phyloP scores from a whole-genome alignment of 1,140 invertebrate species.

The Papilio xuthus region DNA sequence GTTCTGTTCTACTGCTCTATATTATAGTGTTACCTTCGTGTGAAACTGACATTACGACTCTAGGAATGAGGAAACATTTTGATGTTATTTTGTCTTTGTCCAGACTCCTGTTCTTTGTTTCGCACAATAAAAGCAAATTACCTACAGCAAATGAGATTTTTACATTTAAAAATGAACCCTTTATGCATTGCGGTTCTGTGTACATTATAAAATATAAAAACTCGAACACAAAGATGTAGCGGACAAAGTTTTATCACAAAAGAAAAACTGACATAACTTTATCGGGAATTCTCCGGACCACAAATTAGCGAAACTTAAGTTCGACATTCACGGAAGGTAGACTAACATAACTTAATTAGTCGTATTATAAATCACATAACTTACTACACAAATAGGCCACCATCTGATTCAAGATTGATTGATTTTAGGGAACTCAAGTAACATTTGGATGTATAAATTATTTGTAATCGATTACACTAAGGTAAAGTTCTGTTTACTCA shows the following conservation, averaged over 20 bases:
- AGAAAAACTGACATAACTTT: neutral
- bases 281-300: neutral
- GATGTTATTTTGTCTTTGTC: constrained; percentile 26
- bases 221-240: neutral
- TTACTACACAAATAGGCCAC: constrained; percentile 3
- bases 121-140: constrained; percentile 13
- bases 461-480: neutral
- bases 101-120: constrained; percentile 8
- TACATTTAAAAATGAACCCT: constrained; percentile 2
- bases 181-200: neutral
- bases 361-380: neutral
- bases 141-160: constrained; percentile 2
- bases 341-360: constrained; percentile 9
- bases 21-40: neutral
- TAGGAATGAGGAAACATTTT: constrained; percentile 23
- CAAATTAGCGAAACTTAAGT: neutral
- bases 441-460: constrained; percentile 10
- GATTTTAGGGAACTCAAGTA: neutral
- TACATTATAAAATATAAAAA: neutral
- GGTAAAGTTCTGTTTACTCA: neutral
- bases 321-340: neutral
- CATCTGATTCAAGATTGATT: constrained; percentile 26
- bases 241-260: neutral
- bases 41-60: neutral
- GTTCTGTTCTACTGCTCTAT: neutral